Evolutionary conservation across 2,888 invertebrate genomes (phyloP).

Genomic region (Asteroscopus sphinx): DNA sequence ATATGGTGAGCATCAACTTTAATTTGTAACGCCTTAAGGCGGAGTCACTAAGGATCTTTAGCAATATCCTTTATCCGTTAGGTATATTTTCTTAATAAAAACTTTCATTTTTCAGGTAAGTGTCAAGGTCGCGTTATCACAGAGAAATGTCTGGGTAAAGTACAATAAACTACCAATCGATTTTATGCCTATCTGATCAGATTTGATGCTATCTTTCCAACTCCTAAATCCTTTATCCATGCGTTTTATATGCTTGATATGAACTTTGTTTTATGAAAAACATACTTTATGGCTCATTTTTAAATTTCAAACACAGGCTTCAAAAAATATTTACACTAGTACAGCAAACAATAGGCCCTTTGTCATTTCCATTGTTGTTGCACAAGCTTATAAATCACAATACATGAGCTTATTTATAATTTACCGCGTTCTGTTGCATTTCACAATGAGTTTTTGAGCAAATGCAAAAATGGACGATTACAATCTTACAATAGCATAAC

Average conservation of each 20-base stretch:
- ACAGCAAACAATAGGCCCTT: constrained; percentile 34
- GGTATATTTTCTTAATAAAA: not conserved
- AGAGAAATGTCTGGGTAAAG: constrained; percentile 27
- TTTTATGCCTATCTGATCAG: constrained; percentile 4
- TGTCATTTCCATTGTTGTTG: constrained; percentile 39
- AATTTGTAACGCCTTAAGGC: too few species aligned
- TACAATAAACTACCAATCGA: constrained; percentile 23
- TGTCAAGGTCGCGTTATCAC: constrained; percentile 21
- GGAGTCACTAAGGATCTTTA: too few species aligned
- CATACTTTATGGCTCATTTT: too few species aligned
- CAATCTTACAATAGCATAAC: constrained; percentile 75
- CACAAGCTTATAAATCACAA: constrained; percentile 34
- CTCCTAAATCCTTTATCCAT: not conserved
- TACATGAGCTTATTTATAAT: constrained; percentile 9
- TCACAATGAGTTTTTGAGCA: constrained; percentile 53
- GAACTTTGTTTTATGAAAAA: too few species aligned
- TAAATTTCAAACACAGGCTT: too few species aligned
- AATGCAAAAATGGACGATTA: constrained; percentile 61
- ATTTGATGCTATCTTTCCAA: not conserved
- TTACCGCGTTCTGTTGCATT: constrained; percentile 27
- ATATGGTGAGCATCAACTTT: too few species aligned
- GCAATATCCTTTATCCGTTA: too few species aligned
- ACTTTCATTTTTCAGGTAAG: constrained; percentile 65
- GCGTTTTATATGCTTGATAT: too few species aligned
- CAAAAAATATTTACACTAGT: constrained; percentile 21